Conservation (phyloP, 1,140 invertebrate species). For the Papilio polytes region DNA sequence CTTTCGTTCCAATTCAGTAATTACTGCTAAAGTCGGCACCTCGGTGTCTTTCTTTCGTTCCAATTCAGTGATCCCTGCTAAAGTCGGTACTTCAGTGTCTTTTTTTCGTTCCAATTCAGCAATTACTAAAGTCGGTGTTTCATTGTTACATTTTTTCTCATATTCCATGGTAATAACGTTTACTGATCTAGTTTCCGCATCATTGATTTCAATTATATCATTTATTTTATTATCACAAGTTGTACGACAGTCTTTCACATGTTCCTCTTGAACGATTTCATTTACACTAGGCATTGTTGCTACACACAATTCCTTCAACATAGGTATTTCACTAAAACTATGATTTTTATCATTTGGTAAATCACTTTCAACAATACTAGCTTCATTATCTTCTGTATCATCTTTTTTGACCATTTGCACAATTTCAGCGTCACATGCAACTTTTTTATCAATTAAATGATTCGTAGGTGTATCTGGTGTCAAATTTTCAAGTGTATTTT, state of each 20-base stretch:
- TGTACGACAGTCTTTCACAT: slow-evolving; percentile 75
- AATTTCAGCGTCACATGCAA: slow-evolving; percentile 47
- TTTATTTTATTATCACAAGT: slow-evolving; percentile 73
- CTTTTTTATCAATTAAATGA: slow-evolving; percentile 59
- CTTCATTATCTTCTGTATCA: slow-evolving; percentile 2
- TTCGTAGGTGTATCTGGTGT: slow-evolving; percentile 75
- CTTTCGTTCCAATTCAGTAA: too few species aligned
- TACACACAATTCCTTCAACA: slow-evolving; percentile 75
- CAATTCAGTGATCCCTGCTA: slow-evolving; percentile 28
- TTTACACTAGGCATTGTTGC: slow-evolving; percentile 76
- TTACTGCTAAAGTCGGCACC: too few species aligned
- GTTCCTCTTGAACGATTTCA: slow-evolving; percentile 64
- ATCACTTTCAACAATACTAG: slow-evolving; percentile 50
- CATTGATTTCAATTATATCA: slow-evolving; percentile 65
- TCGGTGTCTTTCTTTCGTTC: slow-evolving; percentile 22
- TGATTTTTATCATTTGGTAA: slow-evolving; percentile 74
- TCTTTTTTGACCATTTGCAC: slow-evolving; percentile 46
- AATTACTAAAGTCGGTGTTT: slow-evolving; percentile 36
- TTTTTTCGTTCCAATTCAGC: slow-evolving; percentile 17
- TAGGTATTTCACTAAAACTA: slow-evolving; percentile 74
- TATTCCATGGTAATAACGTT: slow-evolving; percentile 56
- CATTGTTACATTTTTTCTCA: slow-evolving; percentile 43
- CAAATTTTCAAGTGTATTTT: slow-evolving; percentile 75
- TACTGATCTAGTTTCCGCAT: slow-evolving; percentile 76
- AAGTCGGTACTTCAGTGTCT: slow-evolving; percentile 15